Percentiles rank a stretch among this genome's conserved stretches.
These are phyloP conservation scores for Meloidogyne exigua DNA, from an alignment of 1,140 invertebrate genomes.

Conservation along the genomic window DNA sequence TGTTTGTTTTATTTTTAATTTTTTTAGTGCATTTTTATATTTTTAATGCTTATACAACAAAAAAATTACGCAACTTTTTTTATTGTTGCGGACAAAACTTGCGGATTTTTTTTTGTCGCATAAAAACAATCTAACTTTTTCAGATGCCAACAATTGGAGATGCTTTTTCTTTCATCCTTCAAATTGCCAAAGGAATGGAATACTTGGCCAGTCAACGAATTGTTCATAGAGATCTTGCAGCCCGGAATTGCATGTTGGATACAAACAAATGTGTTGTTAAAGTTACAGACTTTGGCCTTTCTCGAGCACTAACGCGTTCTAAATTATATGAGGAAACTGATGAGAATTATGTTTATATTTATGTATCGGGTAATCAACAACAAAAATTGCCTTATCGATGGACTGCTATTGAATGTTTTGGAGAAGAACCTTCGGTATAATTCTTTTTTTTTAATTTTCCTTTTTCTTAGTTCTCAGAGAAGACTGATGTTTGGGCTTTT, in stretches of 20 bases:
- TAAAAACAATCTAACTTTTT: neutral
- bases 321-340: neutral
- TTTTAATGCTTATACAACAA: no score
- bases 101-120: no score
- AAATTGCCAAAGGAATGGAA: constrained; percentile 72
- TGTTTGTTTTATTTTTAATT: constrained; percentile 17
- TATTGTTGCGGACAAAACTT: no score
- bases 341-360: constrained; percentile 25
- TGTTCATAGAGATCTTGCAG: constrained; percentile 83
- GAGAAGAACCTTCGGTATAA: constrained; percentile 15
- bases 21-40: no score
- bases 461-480: constrained; percentile 39
- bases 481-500: constrained; percentile 43
- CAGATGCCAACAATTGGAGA: constrained; percentile 14
- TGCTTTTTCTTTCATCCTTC: constrained; percentile 26
- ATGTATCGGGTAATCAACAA: constrained; percentile 24
- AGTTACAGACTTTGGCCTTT: constrained; percentile 33
- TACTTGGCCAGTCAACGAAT: constrained; percentile 75
- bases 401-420: constrained; percentile 45
- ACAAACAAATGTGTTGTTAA: constrained; percentile 4
- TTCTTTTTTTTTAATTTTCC: neutral
- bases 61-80: no score
- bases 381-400: constrained; percentile 42
- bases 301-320: constrained; percentile 20
- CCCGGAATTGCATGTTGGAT: constrained; percentile 76